Percentiles rank a stretch among this genome's conserved stretches.
These are phyloP conservation scores for Nemurella pictetii DNA, from an alignment of 2,888 invertebrate genomes.

Conservation along the genomic window DNA sequence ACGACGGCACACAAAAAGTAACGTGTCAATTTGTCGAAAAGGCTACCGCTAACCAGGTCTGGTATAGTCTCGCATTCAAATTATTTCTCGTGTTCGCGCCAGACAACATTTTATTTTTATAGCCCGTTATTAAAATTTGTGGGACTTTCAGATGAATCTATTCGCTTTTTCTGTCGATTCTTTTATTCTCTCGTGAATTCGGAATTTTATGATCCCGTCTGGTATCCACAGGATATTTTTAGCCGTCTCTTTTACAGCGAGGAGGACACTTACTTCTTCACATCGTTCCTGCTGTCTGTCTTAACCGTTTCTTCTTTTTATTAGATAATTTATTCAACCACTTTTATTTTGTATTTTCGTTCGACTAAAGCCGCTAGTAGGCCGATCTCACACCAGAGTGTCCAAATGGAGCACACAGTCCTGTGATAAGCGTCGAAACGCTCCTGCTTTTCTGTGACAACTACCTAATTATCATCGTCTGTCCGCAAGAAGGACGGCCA, in stretches of 20 bases:
- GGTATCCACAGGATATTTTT: background rate
- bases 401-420: background rate
- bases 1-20: background rate
- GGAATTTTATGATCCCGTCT: background rate
- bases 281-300: background rate
- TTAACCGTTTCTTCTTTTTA: background rate
- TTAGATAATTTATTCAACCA: background rate
- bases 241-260: background rate
- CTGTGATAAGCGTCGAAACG: background rate
- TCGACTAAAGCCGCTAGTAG: background rate
- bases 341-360: background rate
- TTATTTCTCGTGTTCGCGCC: background rate
- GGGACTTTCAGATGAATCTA: background rate
- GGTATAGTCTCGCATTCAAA: background rate
- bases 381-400: background rate
- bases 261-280: background rate
- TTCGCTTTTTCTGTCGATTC: background rate
- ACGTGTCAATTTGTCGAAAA: constrained; percentile 25
- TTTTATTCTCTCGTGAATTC: background rate
- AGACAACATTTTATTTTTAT: background rate
- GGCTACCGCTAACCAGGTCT: constrained; percentile 11
- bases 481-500: background rate
- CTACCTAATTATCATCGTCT: background rate
- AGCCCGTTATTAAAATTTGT: background rate
- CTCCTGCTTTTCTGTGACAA: background rate